phyloP scores from a whole-genome alignment of 2,797 vertebrate species.

The Triplophysa yarkandensis region DNA sequence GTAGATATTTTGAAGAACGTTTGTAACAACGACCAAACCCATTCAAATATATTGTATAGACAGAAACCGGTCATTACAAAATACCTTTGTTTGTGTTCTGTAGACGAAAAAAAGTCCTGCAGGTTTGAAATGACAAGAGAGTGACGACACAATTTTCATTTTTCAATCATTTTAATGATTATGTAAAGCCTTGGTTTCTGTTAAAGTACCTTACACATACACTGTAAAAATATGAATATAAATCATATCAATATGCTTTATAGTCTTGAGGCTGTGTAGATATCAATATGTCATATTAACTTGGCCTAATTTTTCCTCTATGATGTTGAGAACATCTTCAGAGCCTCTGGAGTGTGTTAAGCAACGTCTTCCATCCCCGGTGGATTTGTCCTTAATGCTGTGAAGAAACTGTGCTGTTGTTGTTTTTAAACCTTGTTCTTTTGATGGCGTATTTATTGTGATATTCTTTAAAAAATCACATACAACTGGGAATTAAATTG shows the following conservation, averaged over 20 bases:
- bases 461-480: slow-evolving; percentile 2
- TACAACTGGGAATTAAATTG: background rate
- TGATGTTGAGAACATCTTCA: slow-evolving; percentile 33
- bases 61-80: too few relatives aligned
- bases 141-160: too few relatives aligned
- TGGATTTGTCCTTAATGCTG: background rate
- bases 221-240: background rate
- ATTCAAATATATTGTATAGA: too few relatives aligned
- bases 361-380: background rate
- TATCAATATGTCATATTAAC: slow-evolving; percentile 50
- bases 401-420: slow-evolving; percentile 20
- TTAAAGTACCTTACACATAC: background rate
- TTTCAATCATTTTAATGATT: too few relatives aligned
- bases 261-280: slow-evolving; percentile 1
- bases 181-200: background rate
- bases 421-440: background rate
- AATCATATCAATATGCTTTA: background rate
- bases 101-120: too few relatives aligned
- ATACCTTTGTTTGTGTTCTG: too few relatives aligned
- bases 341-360: slow-evolving; percentile 1
- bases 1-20: too few relatives aligned
- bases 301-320: slow-evolving; percentile 44
- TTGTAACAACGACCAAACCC: too few relatives aligned
- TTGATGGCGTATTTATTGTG: background rate
- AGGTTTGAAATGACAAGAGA: too few relatives aligned